A percentile compares a stretch with the other conserved stretches of the same genome.
Evolutionary conservation across 2,113 vertebrate genomes (phyloP).

Genomic region (Rhea americana): DNA sequence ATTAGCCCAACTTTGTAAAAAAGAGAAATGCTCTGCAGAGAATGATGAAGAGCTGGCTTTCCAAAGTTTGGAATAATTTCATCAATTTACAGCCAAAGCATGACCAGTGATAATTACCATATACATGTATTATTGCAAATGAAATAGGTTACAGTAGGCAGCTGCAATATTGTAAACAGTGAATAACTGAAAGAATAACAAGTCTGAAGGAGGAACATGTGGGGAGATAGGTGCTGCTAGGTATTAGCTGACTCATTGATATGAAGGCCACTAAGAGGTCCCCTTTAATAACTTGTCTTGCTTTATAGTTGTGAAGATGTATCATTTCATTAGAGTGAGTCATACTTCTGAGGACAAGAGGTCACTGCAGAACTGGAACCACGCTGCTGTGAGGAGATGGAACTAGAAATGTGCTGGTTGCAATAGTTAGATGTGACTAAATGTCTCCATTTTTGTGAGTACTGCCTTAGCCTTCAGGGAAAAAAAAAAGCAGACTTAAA

Average conservation of each 20-base stretch:
- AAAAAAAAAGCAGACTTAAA: neutral
- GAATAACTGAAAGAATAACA: conserved; percentile 28
- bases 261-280: neutral
- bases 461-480: neutral
- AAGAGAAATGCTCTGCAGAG: conserved; percentile 50
- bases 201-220: neutral
- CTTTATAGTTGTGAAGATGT: neutral
- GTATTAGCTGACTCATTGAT: neutral
- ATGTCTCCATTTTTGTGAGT: neutral
- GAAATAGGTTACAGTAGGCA: conserved; percentile 30
- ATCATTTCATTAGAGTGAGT: neutral
- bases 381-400: neutral
- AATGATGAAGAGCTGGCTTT: conserved; percentile 50
- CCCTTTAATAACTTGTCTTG: neutral
- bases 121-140: conserved; percentile 25
- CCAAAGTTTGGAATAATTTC: conserved; percentile 51
- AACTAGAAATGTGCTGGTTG: neutral
- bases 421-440: neutral
- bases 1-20: conserved; percentile 28
- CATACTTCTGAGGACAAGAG: neutral
- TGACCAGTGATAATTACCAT: conserved; percentile 21
- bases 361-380: neutral
- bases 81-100: conserved; percentile 46
- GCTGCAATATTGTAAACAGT: neutral
- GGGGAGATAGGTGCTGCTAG: neutral